Conservation (phyloP, 2,888 invertebrate genomes). For the Poecilus cupreus region DNA sequence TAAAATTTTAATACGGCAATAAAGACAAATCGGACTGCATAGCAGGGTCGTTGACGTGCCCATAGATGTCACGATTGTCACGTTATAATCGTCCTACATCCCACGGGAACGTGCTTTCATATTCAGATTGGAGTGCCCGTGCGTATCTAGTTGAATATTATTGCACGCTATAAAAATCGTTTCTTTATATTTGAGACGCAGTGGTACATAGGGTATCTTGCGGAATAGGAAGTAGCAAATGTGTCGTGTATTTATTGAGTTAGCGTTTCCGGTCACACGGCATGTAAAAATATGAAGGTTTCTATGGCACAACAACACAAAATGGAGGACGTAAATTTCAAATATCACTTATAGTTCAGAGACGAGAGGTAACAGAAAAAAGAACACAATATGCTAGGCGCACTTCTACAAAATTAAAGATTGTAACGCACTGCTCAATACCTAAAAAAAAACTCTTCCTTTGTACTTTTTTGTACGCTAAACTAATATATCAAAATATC, state of each 20-base stretch:
- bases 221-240: constrained; percentile 1
- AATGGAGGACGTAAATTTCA: constrained; percentile 16
- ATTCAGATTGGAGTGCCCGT: constrained; percentile 13
- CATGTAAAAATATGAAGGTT: constrained; percentile 23
- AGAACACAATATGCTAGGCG: no score
- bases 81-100: constrained; percentile 14
- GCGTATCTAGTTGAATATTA: constrained; percentile 19
- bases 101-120: neutral
- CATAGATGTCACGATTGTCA: constrained; percentile 21
- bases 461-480: no score
- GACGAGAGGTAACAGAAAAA: no score
- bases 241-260: constrained; percentile 1
- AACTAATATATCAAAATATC: no score
- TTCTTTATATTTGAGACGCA: neutral
- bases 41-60: constrained; percentile 2
- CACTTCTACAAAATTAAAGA: no score
- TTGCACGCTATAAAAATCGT: neutral
- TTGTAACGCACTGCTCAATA: no score
- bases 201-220: neutral
- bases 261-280: constrained; percentile 17
- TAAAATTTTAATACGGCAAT: no score
- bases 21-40: neutral
- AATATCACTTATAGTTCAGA: neutral
- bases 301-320: neutral
- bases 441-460: no score